phyloP scores from a whole-genome alignment of 2,113 vertebrate genomes.

The Pionites leucogaster region DNA sequence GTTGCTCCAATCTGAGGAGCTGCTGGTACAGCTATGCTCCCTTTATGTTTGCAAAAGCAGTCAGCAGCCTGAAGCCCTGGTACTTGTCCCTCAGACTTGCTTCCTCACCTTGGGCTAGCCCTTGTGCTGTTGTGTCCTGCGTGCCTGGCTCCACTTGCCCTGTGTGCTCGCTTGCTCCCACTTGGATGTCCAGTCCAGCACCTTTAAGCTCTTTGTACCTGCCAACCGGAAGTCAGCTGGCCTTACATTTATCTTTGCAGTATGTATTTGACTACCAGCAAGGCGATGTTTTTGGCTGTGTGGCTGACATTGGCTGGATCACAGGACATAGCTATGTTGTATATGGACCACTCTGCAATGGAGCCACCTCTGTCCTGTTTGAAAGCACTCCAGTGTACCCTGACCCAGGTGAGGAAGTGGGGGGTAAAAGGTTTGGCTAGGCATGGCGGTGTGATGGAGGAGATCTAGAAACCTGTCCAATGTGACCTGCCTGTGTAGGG shows the following conservation, averaged over 20 bases:
- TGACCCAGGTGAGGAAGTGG: conserved; percentile 83
- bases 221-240: not conserved
- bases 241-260: conserved; percentile 70
- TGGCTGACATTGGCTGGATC: conserved; percentile 95
- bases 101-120: not conserved
- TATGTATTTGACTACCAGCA: conserved; percentile 87
- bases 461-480: not conserved
- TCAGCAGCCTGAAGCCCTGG: not conserved
- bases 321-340: conserved; percentile 95
- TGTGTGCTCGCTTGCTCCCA: not conserved
- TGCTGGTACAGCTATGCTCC: not conserved
- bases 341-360: conserved; percentile 91
- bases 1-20: not conserved
- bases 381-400: conserved; percentile 93
- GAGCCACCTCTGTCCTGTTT: conserved; percentile 89
- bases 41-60: not conserved
- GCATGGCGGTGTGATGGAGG: not conserved
- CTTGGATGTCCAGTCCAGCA: not conserved
- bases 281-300: conserved; percentile 88
- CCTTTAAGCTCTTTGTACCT: not conserved
- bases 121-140: accelerated
- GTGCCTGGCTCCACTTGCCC: not conserved
- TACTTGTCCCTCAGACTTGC: not conserved
- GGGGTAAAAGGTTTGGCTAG: not conserved
- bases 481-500: not conserved